phyloP scores from a whole-genome alignment of 30 jellyfish, hydroid and myxozoan genomes.

The Turritopsis rubra region DNA sequence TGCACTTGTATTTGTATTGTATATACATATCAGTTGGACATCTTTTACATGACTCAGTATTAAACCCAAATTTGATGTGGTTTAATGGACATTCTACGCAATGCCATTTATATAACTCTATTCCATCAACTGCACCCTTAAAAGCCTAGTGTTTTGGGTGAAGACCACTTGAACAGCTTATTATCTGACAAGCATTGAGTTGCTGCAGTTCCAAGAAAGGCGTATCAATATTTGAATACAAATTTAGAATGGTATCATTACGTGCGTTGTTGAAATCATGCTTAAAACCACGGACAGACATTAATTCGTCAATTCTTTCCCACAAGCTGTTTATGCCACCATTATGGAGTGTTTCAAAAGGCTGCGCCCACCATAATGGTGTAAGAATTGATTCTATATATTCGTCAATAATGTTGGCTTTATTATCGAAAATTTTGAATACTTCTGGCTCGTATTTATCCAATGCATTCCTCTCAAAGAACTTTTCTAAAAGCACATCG shows the following conservation, averaged over 20 bases:
- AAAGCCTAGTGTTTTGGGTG: background rate
- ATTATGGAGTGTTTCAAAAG: background rate
- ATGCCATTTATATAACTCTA: background rate
- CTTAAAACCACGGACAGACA: background rate
- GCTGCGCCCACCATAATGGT: constrained; percentile 10
- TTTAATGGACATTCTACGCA: background rate
- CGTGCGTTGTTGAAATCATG: background rate
- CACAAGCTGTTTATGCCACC: background rate
- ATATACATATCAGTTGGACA: background rate
- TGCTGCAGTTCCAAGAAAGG: background rate
- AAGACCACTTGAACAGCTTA: background rate
- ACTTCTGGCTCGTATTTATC: background rate
- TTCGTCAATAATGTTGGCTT: background rate
- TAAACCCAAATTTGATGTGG: background rate
- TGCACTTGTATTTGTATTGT: background rate
- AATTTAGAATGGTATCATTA: background rate
- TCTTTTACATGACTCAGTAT: background rate
- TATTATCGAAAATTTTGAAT: background rate
- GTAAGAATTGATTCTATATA: background rate
- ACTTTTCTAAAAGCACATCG: background rate
- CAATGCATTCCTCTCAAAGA: background rate
- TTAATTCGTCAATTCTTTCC: background rate
- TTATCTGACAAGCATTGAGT: background rate
- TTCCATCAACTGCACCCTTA: background rate
- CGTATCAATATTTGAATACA: background rate